Conservation (phyloP, 2,797 vertebrate genomes). For the Fistularia commersonii region DNA sequence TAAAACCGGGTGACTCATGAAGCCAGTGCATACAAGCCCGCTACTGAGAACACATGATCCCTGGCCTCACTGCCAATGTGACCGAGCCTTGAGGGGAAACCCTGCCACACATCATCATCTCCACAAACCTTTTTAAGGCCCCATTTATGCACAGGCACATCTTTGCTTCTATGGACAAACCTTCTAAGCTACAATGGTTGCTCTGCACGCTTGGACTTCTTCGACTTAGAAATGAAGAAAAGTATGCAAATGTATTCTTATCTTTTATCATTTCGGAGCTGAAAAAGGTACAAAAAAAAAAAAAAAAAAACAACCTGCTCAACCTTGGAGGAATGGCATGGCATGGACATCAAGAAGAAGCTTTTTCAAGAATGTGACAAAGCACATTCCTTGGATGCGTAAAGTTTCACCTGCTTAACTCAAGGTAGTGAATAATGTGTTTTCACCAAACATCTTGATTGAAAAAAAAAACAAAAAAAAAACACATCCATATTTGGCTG, state of each 20-base stretch:
- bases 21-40: constrained; percentile 13
- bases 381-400: constrained; percentile 30
- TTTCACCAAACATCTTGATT: constrained; percentile 62
- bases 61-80: constrained; percentile 11
- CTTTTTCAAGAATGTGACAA: constrained; percentile 36
- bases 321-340: constrained; percentile 39
- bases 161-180: background rate
- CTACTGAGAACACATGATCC: constrained; percentile 18
- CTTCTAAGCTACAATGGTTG: no score
- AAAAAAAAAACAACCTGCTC: constrained; percentile 44
- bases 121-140: constrained; percentile 5
- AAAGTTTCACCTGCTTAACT: constrained; percentile 37
- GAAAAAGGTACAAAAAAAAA: constrained; percentile 1
- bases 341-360: constrained; percentile 27
- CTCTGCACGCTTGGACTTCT: no score
- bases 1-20: constrained; percentile 8
- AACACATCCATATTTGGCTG: constrained; percentile 35
- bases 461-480: constrained; percentile 29
- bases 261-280: constrained; percentile 40
- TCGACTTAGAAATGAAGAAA: constrained; percentile 15
- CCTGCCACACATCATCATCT: background rate
- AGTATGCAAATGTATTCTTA: constrained; percentile 12
- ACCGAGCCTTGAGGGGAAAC: constrained; percentile 7
- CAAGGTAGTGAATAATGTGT: constrained; percentile 61
- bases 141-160: constrained; percentile 28